Evolutionary conservation across 2,888 invertebrate genomes (phyloP).

Genomic region (Calameuta filiformis): DNA sequence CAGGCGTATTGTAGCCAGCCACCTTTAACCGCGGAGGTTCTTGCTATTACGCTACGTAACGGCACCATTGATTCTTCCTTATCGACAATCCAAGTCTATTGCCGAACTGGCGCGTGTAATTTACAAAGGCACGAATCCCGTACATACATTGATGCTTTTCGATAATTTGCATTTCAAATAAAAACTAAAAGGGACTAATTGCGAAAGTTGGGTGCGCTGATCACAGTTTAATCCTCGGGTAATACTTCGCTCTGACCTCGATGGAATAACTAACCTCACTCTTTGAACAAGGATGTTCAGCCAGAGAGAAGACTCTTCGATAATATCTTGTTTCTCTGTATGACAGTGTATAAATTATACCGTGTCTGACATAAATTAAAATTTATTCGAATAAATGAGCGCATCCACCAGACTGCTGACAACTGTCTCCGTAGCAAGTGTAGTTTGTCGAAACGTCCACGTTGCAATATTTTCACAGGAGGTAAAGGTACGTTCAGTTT

Average conservation of each 20-base stretch:
- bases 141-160: background rate
- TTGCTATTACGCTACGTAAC: background rate
- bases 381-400: slow-evolving; percentile 54
- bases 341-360: slow-evolving; percentile 10
- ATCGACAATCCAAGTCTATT: background rate
- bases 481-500: slow-evolving; percentile 42
- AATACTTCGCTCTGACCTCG: background rate
- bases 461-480: slow-evolving; percentile 40
- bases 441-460: slow-evolving; percentile 47
- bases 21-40: slow-evolving; percentile 25
- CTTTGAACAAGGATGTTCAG: background rate
- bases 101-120: background rate
- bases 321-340: slow-evolving; percentile 6
- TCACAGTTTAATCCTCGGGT: background rate
- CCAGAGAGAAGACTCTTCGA: background rate
- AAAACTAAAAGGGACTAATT: background rate
- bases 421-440: slow-evolving; percentile 47
- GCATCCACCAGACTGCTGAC: slow-evolving; percentile 45
- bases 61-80: slow-evolving; percentile 1
- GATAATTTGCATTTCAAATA: background rate
- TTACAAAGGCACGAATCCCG: background rate
- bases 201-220: background rate
- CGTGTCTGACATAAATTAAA: slow-evolving; percentile 9
- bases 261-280: slow-evolving; percentile 2
- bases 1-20: slow-evolving; percentile 19